Evolutionary conservation across 1,140 invertebrate genomes (phyloP), one percentile per base, ranked within the genome.

Genomic region (Drosophila sp.): DNA sequence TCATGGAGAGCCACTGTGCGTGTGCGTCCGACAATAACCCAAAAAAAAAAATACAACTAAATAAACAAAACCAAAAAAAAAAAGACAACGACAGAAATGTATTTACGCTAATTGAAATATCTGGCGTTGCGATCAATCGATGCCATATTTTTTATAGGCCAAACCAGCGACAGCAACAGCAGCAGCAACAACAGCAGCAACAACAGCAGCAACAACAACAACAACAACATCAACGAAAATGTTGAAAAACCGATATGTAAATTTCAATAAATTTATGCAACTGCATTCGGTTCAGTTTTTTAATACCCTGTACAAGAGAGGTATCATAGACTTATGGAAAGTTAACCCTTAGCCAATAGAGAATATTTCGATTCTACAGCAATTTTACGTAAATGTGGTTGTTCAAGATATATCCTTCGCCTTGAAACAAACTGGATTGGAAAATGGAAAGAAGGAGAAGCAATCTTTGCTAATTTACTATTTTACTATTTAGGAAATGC

Each of bases 101-200:
- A 89, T 89, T 89, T 89, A 89, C 84, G 84, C 84, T 89, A 89
- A 89, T 89, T 89, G 84, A 89, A 89, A 89, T 89, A 89, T 89
- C 84, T 89, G 78, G 84, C 84, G 84, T 80, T 84, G 70, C 84
- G 84, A 89, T 89, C 84, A 89, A 89, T 89, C 84, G 84, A 89
- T 89, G 84, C 84, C 80, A 89, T 87, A 87, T 89, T 80, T 89
- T 83, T 85, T 86, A 80, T 81, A 82, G 81, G 81, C 81, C 81
- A 85, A 84, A 80, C 72, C 57, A 38, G 27, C 63, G 54, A 35
- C 62, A 64, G 10, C 60, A 63, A 29, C 33, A 58, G 23, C 50
- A 50, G 57, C 57, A 71, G 17, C 23, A 65, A 47, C 50, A 60
- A 63, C 61, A 64, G 56, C 64, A 66, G 62, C 71, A 32, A 47